These are phyloP conservation scores for Pyrocoelia pectoralis DNA, from an alignment of 2,888 invertebrate genomes.

Conservation along the genomic window DNA sequence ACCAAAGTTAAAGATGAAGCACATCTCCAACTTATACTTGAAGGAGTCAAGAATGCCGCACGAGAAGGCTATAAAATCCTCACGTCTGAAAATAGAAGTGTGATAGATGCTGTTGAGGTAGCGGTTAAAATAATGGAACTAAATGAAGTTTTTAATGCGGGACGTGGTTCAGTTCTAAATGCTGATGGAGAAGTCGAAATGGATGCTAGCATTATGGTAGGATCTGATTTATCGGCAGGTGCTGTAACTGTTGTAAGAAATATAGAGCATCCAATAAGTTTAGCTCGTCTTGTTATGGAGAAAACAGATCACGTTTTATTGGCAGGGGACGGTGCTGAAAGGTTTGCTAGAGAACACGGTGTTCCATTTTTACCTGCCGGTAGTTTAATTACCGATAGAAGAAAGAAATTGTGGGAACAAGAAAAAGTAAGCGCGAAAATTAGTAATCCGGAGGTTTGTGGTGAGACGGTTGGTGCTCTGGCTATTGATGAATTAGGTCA, in stretches of 20 bases:
- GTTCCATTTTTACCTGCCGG: constrained; percentile 69
- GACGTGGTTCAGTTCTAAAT: constrained; percentile 81
- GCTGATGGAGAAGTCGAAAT: constrained; percentile 81
- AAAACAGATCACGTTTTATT: constrained; percentile 77
- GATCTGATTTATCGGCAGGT: constrained; percentile 72
- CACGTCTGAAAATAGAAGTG: constrained; percentile 61
- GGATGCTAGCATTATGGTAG: constrained; percentile 87
- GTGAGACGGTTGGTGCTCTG: constrained; percentile 87
- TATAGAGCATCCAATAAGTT: constrained; percentile 77
- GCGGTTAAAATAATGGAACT: constrained; percentile 82
- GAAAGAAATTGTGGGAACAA: constrained; percentile 66
- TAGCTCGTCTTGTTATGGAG: constrained; percentile 80
- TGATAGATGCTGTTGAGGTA: constrained; percentile 79
- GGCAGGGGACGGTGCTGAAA: constrained; percentile 76
- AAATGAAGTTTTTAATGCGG: constrained; percentile 82
- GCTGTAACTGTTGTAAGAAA: constrained; percentile 79
- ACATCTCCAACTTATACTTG: constrained; percentile 67
- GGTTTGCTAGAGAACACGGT: constrained; percentile 73
- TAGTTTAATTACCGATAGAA: constrained; percentile 72
- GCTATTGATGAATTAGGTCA: constrained; percentile 77
- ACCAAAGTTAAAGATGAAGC: constrained; percentile 70
- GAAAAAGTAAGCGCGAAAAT: constrained; percentile 56
- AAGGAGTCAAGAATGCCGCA: constrained; percentile 72
- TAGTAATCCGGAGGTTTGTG: constrained; percentile 46
- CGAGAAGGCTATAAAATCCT: constrained; percentile 68